phyloP scores from a whole-genome alignment of 2,888 invertebrate genomes.

The Eupithecia insigniata region DNA sequence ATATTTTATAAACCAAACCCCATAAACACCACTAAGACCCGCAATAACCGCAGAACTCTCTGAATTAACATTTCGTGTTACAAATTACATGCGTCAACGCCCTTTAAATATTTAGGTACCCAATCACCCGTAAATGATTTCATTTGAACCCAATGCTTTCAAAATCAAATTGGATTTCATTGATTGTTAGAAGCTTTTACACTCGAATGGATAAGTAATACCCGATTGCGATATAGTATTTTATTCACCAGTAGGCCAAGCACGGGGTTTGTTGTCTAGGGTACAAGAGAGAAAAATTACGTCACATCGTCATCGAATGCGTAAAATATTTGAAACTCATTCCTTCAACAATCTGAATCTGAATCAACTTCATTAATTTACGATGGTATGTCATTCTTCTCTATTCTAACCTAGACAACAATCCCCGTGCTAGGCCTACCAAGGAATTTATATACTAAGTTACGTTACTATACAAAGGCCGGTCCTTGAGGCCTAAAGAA shows the following conservation, averaged over 20 bases:
- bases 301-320: too few relatives aligned
- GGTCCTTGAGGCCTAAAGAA: too few relatives aligned
- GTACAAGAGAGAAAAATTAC: too few relatives aligned
- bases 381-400: too few relatives aligned
- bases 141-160: background rate
- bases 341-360: too few relatives aligned
- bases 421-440: too few relatives aligned
- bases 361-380: too few relatives aligned
- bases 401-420: too few relatives aligned
- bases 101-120: conserved; percentile 5
- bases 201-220: background rate
- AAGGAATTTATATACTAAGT: too few relatives aligned
- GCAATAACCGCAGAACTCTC: background rate
- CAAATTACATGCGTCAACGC: conserved; percentile 2
- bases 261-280: too few relatives aligned
- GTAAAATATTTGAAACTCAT: too few relatives aligned
- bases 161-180: conserved; percentile 4
- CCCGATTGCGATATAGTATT: background rate
- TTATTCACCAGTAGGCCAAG: background rate
- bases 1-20: background rate
- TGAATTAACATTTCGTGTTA: background rate
- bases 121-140: conserved; percentile 4
- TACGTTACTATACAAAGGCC: too few relatives aligned
- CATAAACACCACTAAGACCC: background rate
- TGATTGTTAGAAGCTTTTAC: background rate